Evolutionary conservation across 2,888 invertebrate species (phyloP), one percentile per base, ranked within the genome.

Genomic region (Cistogaster globosa): DNA sequence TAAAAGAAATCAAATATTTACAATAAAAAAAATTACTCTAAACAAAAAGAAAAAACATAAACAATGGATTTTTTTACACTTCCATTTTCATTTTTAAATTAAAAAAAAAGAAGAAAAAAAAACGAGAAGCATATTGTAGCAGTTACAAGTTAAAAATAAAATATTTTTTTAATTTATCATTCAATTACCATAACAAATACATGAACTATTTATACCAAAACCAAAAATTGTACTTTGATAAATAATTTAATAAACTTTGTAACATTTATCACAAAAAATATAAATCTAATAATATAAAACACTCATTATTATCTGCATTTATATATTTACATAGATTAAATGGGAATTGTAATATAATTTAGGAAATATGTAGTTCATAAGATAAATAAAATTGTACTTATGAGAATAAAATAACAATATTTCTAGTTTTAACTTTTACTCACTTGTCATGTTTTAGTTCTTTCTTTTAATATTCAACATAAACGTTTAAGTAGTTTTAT

Each of bases 341-440:
- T 83, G 80, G 68, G 82, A 85, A 82, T 85, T 82, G 75, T 79
- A 82, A 82, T n/a, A 74, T 74, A 83, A 62, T 60, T 48, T 45
- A 57, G 38, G 38, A 68, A 45, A 22, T 68, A 65, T 58, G 51
- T 71, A 77, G 75, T 22, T 51, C 42, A 51, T 58, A 71, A 71
- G 76, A 42, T 71, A 82, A 75, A 48, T 38, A 69, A 58, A 8
- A 81, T 76, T 48, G 65, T 76, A 88, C 84, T 87, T 86, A 85
- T 53, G 18, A 72, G 0, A 45, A 22, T 11, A 45, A 55, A 72
- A 18, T 2, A 36, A 38, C 18, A 55, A 32, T 32, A 3, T 22
- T 51, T 22, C 3, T 32, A 36, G 6, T 12, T 53, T 53, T 32
- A 16, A 7, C 55, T 38, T 36, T 32, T 6, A 32, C 14, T 60